A percentile compares a stretch with the other conserved stretches of the same genome.
phyloP scores from a whole-genome alignment of 2,888 invertebrate genomes.

The Thecocarcelia acutangulata region DNA sequence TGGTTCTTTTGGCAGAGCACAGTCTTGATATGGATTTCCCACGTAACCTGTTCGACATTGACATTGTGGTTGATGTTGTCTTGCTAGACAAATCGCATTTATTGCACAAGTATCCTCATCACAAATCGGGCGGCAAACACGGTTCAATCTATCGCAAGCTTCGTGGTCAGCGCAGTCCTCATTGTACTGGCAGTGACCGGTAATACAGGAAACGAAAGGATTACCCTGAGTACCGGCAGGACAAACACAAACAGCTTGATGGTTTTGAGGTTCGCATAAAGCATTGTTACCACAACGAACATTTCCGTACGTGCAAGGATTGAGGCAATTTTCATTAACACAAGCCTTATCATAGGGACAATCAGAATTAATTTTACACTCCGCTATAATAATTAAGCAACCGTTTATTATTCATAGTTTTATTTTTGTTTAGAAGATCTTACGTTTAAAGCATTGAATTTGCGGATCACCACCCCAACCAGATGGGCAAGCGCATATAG shows the following conservation, averaged over 20 bases:
- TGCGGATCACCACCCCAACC: slow-evolving; percentile 95
- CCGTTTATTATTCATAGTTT: not conserved
- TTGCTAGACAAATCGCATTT: slow-evolving; percentile 88
- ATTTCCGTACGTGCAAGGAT: slow-evolving; percentile 86
- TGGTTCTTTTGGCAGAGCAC: slow-evolving; percentile 82
- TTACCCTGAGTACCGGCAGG: slow-evolving; percentile 93
- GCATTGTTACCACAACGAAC: slow-evolving; percentile 90
- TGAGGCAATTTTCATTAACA: slow-evolving; percentile 89
- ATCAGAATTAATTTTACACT: slow-evolving; percentile 89
- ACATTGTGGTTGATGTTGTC: slow-evolving; percentile 90
- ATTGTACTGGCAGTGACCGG: slow-evolving; percentile 92
- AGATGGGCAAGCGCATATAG: slow-evolving; percentile 91
- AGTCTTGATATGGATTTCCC: slow-evolving; percentile 90
- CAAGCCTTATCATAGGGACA: slow-evolving; percentile 93
- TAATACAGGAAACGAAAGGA: slow-evolving; percentile 90
- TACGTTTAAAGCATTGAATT: slow-evolving; percentile 92
- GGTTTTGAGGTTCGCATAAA: slow-evolving; percentile 88
- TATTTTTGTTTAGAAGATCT: slow-evolving; percentile 76
- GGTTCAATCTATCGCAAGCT: slow-evolving; percentile 91
- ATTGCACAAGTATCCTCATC: slow-evolving; percentile 90
- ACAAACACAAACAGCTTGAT: slow-evolving; percentile 91
- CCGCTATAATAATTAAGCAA: slow-evolving; percentile 83
- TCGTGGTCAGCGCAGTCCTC: slow-evolving; percentile 93
- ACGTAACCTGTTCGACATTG: slow-evolving; percentile 87
- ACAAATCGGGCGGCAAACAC: slow-evolving; percentile 91